Conservation (phyloP, 1,140 invertebrate species). For the Polyergus mexicanus region DNA sequence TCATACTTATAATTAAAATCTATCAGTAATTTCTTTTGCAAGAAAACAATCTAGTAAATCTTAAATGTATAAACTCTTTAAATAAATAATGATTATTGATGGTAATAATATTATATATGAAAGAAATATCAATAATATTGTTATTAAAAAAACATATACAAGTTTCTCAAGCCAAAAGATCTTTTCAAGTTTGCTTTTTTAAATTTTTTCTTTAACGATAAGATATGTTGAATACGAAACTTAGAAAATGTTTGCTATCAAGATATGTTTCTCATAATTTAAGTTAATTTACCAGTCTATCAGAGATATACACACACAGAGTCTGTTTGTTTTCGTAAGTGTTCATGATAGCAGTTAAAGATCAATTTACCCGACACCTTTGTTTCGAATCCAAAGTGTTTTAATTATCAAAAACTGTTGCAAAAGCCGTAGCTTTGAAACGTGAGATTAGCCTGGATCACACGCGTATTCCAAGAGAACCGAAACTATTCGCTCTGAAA, state of each 20-base stretch:
- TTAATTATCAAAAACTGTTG: slow-evolving; percentile 10
- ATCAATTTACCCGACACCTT: background rate
- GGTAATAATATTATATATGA: too few relatives aligned
- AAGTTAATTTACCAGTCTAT: background rate
- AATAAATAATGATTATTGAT: background rate
- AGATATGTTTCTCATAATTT: background rate
- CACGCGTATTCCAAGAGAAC: slow-evolving; percentile 27
- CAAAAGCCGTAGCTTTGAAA: slow-evolving; percentile 41
- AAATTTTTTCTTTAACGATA: background rate
- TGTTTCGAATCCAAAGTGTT: slow-evolving; percentile 3
- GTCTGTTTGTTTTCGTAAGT: background rate
- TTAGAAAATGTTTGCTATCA: too few relatives aligned
- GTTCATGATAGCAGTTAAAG: background rate
- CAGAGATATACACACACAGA: background rate
- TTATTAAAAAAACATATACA: background rate
- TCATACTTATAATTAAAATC: background rate
- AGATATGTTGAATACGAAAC: background rate
- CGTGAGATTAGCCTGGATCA: slow-evolving; percentile 33
- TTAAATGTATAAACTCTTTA: background rate
- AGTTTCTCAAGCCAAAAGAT: background rate
- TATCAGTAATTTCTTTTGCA: background rate
- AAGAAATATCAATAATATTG: background rate
- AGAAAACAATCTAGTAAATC: background rate
- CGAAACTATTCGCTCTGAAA: slow-evolving; percentile 45
- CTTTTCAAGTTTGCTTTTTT: background rate